These are phyloP conservation scores for Scaptomyza reducta DNA, from an alignment of 2,888 invertebrate species.

Conservation along the genomic window DNA sequence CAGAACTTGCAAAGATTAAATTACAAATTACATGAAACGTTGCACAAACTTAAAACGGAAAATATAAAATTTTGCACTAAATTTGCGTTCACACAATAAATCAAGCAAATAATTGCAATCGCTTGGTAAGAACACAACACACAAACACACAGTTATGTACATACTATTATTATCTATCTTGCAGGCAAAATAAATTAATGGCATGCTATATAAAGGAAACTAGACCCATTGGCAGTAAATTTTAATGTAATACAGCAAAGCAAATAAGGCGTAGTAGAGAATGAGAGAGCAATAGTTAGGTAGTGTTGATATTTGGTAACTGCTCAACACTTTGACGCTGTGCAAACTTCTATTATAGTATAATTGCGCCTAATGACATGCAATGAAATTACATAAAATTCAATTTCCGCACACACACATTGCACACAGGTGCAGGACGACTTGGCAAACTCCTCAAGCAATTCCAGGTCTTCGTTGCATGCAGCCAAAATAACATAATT, in stretches of 20 bases:
- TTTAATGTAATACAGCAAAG: not conserved
- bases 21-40: not conserved
- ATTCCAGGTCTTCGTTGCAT: conserved; percentile 25
- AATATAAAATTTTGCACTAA: not conserved
- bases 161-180: conserved; percentile 9
- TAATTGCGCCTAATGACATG: conserved; percentile 74
- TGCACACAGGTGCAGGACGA: conserved; percentile 1
- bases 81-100: not conserved
- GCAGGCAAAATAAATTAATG: not conserved
- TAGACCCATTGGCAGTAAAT: conserved; percentile 29
- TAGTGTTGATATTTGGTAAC: conserved; percentile 23
- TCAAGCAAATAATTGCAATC: conserved; percentile 21
- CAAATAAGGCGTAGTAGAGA: not conserved
- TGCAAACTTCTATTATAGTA: conserved; percentile 52
- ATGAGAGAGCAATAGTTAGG: not conserved
- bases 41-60: not conserved
- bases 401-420: conserved; percentile 57
- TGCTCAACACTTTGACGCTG: conserved; percentile 50
- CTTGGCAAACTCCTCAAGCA: conserved; percentile 7
- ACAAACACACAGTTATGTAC: not conserved
- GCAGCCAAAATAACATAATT: conserved; percentile 67
- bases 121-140: conserved; percentile 8
- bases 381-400: conserved; percentile 74
- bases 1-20: not conserved
- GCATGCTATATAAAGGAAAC: not conserved